Percentiles rank a stretch among this genome's conserved stretches.
Conservation (phyloP, 2,113 vertebrate species). For the Mirounga angustirostris region DNA sequence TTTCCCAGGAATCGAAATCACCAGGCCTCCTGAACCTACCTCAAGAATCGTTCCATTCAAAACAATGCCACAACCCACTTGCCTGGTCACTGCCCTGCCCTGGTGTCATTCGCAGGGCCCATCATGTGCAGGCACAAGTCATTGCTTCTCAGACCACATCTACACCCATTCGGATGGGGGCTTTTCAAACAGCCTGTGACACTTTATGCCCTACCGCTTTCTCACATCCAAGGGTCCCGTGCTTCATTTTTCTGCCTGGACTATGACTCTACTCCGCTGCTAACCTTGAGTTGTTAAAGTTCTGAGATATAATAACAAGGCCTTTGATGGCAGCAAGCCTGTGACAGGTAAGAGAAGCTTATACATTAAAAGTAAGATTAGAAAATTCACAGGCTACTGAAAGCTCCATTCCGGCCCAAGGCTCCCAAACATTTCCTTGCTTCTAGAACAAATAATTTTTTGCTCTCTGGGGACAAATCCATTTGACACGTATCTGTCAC, state of each 20-base stretch:
- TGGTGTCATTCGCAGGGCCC: too few species aligned
- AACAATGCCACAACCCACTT: not conserved
- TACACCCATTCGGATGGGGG: too few species aligned
- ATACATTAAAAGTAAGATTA: slow-evolving; percentile 21
- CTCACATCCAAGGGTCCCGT: not conserved
- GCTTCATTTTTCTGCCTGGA: not conserved
- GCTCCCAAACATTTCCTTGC: slow-evolving; percentile 1
- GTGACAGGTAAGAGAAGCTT: slow-evolving; percentile 53
- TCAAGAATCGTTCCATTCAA: not conserved
- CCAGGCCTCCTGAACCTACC: not conserved
- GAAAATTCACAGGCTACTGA: not conserved
- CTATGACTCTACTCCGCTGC: not conserved
- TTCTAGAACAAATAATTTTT: slow-evolving; percentile 63
- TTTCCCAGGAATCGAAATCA: not conserved
- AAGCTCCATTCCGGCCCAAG: slow-evolving; percentile 8
- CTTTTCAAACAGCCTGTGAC: not conserved
- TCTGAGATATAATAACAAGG: slow-evolving; percentile 30
- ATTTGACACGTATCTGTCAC: slow-evolving; percentile 46
- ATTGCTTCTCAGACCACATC: not conserved
- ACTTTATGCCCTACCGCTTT: not conserved
- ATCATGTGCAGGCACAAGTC: not conserved
- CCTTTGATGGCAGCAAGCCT: not conserved
- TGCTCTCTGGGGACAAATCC: slow-evolving; percentile 34
- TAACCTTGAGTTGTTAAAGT: slow-evolving; percentile 1
- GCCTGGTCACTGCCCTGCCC: not conserved